phyloP scores from a whole-genome alignment of 1,140 invertebrate genomes.

The Orchesella cincta region DNA sequence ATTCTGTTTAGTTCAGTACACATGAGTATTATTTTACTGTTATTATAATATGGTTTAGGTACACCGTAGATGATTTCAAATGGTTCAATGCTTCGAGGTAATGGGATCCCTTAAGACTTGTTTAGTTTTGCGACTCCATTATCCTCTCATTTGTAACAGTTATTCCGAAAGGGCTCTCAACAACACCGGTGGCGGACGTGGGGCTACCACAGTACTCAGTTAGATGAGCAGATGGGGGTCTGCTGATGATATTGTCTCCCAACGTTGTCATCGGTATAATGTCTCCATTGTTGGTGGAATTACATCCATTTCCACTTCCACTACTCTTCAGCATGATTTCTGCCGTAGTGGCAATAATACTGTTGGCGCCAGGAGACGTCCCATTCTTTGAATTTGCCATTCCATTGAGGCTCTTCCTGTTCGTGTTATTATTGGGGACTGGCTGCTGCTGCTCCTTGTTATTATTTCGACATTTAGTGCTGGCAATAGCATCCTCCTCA shows the following conservation, averaged over 20 bases:
- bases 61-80: too few relatives aligned
- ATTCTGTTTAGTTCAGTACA: too few relatives aligned
- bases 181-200: background rate
- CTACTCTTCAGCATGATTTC: too few relatives aligned
- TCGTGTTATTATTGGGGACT: background rate
- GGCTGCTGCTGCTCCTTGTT: slow-evolving; percentile 14
- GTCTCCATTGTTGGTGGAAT: background rate
- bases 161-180: slow-evolving; percentile 9
- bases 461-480: slow-evolving; percentile 4
- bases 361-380: background rate
- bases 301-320: background rate
- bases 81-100: too few relatives aligned
- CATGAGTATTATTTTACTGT: too few relatives aligned
- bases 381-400: background rate
- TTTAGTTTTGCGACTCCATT: background rate
- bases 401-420: background rate
- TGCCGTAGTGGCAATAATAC: background rate
- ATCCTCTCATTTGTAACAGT: background rate
- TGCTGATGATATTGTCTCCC: background rate
- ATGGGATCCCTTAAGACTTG: too few relatives aligned
- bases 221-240: background rate
- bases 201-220: too few relatives aligned
- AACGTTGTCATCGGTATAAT: slow-evolving; percentile 13
- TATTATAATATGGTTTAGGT: too few relatives aligned
- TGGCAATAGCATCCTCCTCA: background rate